phyloP scores from a whole-genome alignment of 2,888 invertebrate species.

The Tipula helvola region DNA sequence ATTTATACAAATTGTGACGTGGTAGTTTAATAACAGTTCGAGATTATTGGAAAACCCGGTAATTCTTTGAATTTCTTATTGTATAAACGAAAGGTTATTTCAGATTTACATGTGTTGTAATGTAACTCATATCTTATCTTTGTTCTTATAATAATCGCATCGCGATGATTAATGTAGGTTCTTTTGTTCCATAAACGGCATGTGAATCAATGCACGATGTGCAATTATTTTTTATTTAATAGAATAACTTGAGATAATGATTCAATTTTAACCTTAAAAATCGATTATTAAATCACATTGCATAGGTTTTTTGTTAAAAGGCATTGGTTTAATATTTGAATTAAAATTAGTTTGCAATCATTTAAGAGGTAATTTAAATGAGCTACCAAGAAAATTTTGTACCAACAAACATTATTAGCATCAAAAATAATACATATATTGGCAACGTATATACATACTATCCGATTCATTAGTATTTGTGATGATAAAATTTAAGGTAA shows the following conservation, averaged over 20 bases:
- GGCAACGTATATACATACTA: too few relatives aligned
- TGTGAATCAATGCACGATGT: not conserved
- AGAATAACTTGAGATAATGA: not conserved
- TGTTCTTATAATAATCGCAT: not conserved
- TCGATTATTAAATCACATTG: too few relatives aligned
- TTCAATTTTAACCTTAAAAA: not conserved
- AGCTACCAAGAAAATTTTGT: too few relatives aligned
- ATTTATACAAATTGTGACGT: not conserved
- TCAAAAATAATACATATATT: too few relatives aligned
- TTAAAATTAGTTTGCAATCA: too few relatives aligned
- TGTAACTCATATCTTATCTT: not conserved
- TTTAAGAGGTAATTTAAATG: too few relatives aligned
- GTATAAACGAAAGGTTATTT: not conserved
- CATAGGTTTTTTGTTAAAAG: too few relatives aligned
- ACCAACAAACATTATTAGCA: too few relatives aligned
- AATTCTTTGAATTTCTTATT: not conserved
- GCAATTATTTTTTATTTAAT: not conserved
- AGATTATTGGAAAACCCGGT: not conserved
- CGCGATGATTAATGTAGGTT: too few relatives aligned
- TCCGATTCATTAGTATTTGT: too few relatives aligned
- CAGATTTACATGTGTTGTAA: not conserved
- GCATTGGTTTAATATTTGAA: too few relatives aligned
- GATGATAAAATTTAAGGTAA: too few relatives aligned
- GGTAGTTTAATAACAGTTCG: not conserved
- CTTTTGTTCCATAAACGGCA: not conserved